Evolutionary conservation across 1,140 invertebrate genomes (phyloP), one percentile per base, ranked within the genome.

Genomic region (Drosophila lini): DNA sequence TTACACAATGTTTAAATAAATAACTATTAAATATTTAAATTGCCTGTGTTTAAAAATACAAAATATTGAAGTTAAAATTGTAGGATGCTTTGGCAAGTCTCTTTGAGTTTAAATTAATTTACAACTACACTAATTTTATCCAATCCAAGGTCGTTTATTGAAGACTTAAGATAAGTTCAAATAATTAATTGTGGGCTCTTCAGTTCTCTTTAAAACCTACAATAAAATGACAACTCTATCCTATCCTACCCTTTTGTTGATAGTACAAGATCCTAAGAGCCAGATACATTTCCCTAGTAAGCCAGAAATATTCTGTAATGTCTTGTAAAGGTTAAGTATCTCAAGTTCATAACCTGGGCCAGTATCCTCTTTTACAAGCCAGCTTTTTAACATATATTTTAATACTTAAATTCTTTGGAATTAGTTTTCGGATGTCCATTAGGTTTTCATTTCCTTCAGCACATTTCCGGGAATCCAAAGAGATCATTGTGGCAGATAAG

Each of bases 371-470:
- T 7, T 5, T 34, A 8, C 7, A 25, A 7, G 15, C 8, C 53
- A n/a, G 11, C 5, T 13, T 16, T 34, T 36, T 13, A n/a, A 6
- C 11, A 16, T 16, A 53, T 55, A 36, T 38, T 28, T 41, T 9
- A 41, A 13, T 60, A 16, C 19, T 55, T 38, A n/a, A 55, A 25
- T 59, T 60, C 25, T 7, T 6, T 11, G 5, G 13, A 42, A 63
- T 32, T 41, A 61, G 15, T 60, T 61, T 50, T 40, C 10, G 64
- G 45, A 32, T 68, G 64, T 67, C 28, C 41, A 63, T 62, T 65
- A 62, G 31, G 19, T 64, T 44, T 25, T 34, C 61, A 50, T 25
- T 68, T 65, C 42, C 64, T 41, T 67, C 28, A 28, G 61, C 16
- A 31, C 34, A 15, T n/a, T 55, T 55, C 44, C 61, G 28, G 19